Evolutionary conservation across 2,888 invertebrate species (phyloP).

Genomic region (Leptogaster cylindrica): DNA sequence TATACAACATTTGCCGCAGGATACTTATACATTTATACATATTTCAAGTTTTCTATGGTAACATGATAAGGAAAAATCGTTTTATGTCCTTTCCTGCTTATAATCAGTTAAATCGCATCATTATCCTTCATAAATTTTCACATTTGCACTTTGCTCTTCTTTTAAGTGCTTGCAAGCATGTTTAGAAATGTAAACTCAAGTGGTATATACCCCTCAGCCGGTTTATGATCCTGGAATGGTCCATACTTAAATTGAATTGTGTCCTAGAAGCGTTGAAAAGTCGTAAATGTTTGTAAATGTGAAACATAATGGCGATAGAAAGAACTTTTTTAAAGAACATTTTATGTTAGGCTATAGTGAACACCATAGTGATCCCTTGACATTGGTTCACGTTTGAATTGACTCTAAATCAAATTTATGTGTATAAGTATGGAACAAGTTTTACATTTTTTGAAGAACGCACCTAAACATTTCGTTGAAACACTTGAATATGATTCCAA

Average conservation of each 20-base stretch:
- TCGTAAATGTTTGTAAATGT: not conserved
- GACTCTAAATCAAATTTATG: too few relatives aligned
- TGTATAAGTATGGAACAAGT: too few relatives aligned
- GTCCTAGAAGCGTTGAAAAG: not conserved
- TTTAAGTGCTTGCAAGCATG: not conserved
- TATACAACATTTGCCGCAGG: not conserved
- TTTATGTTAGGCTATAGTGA: too few relatives aligned
- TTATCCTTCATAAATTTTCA: constrained; percentile 11
- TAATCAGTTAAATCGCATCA: constrained; percentile 5
- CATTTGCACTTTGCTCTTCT: not conserved
- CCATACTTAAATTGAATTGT: constrained; percentile 1
- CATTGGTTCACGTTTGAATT: too few relatives aligned
- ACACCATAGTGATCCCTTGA: too few relatives aligned
- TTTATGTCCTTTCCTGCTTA: not conserved
- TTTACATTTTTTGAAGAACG: too few relatives aligned
- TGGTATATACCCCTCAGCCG: not conserved
- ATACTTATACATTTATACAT: too few relatives aligned
- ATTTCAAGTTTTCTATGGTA: not conserved
- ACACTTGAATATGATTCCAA: too few relatives aligned
- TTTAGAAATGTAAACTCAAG: not conserved
- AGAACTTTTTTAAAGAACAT: too few relatives aligned
- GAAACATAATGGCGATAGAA: too few relatives aligned
- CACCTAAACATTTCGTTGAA: too few relatives aligned
- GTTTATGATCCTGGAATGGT: not conserved
- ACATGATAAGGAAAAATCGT: constrained; percentile 1